Evolutionary conservation across 1,140 invertebrate genomes (phyloP).

Genomic region (Drosophila oshimai): DNA sequence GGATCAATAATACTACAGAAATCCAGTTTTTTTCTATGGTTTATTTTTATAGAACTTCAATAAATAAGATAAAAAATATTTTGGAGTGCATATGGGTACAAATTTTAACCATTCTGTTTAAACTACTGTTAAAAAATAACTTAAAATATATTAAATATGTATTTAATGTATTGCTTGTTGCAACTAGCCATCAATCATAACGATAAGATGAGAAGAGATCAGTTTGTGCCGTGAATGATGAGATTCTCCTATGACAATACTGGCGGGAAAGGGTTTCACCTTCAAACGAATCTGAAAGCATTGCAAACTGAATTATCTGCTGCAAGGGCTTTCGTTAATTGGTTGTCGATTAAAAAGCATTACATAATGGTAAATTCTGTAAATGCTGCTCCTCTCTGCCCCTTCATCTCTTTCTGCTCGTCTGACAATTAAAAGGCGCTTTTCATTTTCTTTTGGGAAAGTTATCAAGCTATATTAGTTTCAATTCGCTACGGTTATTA

Average conservation of each 20-base stretch:
- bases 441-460: slow-evolving; percentile 79
- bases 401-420: not conserved
- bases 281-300: slow-evolving; percentile 59
- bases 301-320: slow-evolving; percentile 55
- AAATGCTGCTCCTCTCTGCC: slow-evolving; percentile 14
- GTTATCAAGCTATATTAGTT: slow-evolving; percentile 66
- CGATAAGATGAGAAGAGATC: not conserved
- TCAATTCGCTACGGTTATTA: slow-evolving; percentile 75
- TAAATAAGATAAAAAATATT: no score
- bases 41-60: no score
- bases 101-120: no score
- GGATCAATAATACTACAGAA: no score
- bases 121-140: no score
- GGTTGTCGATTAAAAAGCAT: slow-evolving; percentile 66
- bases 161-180: no score
- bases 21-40: no score
- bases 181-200: no score
- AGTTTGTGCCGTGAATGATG: not conserved
- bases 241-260: not conserved
- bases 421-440: slow-evolving; percentile 47
- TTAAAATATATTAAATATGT: no score
- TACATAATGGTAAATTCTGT: slow-evolving; percentile 58
- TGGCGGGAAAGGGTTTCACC: slow-evolving; percentile 37
- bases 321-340: slow-evolving; percentile 45
- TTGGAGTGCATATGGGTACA: no score